Conservation (phyloP, 2,113 vertebrate genomes). For the Centropus unirufus region DNA sequence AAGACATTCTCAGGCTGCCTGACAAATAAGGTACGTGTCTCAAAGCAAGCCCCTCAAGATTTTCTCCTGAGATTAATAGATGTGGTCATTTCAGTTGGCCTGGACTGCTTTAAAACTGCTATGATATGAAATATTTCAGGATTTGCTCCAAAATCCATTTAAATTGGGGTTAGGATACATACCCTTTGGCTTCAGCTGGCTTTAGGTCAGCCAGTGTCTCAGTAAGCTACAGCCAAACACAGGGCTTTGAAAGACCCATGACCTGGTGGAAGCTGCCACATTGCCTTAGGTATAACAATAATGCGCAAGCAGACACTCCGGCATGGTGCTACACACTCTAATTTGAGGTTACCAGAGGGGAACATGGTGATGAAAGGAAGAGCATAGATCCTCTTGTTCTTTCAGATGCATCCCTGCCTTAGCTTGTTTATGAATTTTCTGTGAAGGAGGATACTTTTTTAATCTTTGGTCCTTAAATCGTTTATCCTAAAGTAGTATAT, state of each 20-base stretch:
- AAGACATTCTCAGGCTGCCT: background rate
- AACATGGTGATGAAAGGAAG: background rate
- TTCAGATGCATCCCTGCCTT: background rate
- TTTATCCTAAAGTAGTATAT: background rate
- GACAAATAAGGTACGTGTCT: background rate
- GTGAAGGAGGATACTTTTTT: background rate
- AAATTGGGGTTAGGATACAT: too few species aligned
- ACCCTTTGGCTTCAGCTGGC: too few species aligned
- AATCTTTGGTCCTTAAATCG: background rate
- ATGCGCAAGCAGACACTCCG: background rate
- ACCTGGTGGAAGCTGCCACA: too few species aligned
- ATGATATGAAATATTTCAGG: too few species aligned
- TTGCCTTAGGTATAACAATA: background rate
- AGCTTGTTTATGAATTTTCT: background rate
- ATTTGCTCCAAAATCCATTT: too few species aligned
- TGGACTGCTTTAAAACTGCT: too few species aligned
- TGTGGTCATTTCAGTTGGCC: too few species aligned
- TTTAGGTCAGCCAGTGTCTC: too few species aligned
- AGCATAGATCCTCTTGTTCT: background rate
- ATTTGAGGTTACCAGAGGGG: background rate
- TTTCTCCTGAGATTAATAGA: background rate
- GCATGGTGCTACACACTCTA: accelerated
- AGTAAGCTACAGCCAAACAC: too few species aligned
- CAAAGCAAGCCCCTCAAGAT: background rate
- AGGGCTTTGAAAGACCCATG: too few species aligned